phyloP scores from a whole-genome alignment of 2,888 invertebrate genomes.

The Eupithecia tripunctaria region DNA sequence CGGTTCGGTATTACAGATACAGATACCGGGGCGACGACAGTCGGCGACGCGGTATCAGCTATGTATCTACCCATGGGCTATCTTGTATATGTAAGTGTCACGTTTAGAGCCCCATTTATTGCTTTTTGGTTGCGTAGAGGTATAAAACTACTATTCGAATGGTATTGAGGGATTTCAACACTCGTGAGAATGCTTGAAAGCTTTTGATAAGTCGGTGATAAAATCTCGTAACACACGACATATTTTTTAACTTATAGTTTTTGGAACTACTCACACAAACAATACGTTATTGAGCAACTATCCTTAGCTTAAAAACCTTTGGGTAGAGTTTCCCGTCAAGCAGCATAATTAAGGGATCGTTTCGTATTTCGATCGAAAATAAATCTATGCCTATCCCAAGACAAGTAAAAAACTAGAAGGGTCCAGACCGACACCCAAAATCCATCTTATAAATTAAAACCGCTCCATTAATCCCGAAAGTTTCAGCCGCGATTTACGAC shows the following conservation, averaged over 20 bases:
- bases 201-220: conserved; percentile 33
- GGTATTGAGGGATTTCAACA: conserved; percentile 41
- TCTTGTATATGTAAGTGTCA: conserved; percentile 78
- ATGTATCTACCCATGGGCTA: conserved; percentile 70
- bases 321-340: neutral
- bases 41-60: conserved; percentile 71
- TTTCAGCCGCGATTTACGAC: conserved; percentile 68
- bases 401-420: conserved; percentile 6
- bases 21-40: conserved; percentile 78
- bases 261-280: neutral
- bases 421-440: conserved; percentile 37
- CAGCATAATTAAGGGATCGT: neutral
- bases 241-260: conserved; percentile 5
- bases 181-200: conserved; percentile 50
- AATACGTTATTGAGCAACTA: neutral
- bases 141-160: conserved; percentile 47
- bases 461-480: conserved; percentile 61
- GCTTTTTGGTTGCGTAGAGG: conserved; percentile 69
- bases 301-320: neutral
- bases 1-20: conserved; percentile 59
- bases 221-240: conserved; percentile 17
- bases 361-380: neutral
- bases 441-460: conserved; percentile 52
- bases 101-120: conserved; percentile 77
- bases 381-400: neutral